Base-by-base conservation (phyloP, 2,888 invertebrate genomes). In the Drosophila putrida region DNA sequence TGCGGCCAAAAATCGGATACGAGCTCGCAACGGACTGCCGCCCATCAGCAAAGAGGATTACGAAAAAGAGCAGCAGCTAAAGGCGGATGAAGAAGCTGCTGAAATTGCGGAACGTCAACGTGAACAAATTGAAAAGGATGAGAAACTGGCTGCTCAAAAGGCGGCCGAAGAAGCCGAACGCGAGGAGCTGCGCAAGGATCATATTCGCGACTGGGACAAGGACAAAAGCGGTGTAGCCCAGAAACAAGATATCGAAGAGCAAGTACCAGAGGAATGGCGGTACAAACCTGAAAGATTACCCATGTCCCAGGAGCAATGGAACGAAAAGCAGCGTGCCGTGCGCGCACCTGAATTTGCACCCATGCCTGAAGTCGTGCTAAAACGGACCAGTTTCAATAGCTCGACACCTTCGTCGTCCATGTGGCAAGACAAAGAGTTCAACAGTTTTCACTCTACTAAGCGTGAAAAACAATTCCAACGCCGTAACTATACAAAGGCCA, bases 341-440 rank as follows among this genome's bases (percentile, higher is more conserved):
- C 94, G 98, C 74, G 93, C 93, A 27, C 89, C 93, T 0, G 97
- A 97, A 91, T 98, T 98, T 93, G 97, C 96, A 0, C 98, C 98
- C 4, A 50, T 78, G 4, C 58, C 74, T 0, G 88, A 90, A 13
- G 50, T 55, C 27, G 43, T 67, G 15, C 49, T 73, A 0, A 89
- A 90, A 33, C 89, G 91, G 33, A 83, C 80, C 8, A 89, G 86
- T 51, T 91, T 91, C 11, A 88, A 49, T 35, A 89, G 83, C 60
- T 57, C 79, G 64, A 68, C 86, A 4, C 75, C 75, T 0, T 75
- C 82, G 0, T 41, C 78, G 10, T n/a, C 70, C 28, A 15, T 53
- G 20, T 64, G 54, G 51, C 39, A 46, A 4, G 28, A 44, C 9
- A 28, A 31, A 8, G 80, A 88, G 53, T 88, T 88, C 33, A 53